Percentiles rank a stretch among this genome's conserved stretches.
phyloP scores from a whole-genome alignment of 2,113 vertebrate genomes.

The Actenoides lindsayi region DNA sequence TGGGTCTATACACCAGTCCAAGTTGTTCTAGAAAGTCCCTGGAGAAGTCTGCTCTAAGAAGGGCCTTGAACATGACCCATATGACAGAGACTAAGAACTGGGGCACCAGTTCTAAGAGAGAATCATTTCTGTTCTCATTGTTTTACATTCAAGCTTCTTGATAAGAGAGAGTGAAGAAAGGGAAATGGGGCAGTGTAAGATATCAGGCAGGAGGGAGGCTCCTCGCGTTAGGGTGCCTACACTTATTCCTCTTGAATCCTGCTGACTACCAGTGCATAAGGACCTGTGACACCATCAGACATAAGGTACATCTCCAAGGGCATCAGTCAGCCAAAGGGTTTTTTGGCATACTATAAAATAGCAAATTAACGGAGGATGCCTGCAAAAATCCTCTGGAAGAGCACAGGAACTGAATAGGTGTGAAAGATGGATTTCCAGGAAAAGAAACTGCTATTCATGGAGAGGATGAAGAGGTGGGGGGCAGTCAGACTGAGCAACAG shows the following conservation, averaged over 20 bases:
- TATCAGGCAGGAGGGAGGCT: background rate
- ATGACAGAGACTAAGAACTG: background rate
- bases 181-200: background rate
- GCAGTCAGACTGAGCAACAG: background rate
- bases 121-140: background rate
- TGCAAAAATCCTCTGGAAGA: background rate
- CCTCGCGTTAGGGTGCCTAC: background rate
- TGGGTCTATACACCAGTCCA: background rate
- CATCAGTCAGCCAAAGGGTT: background rate
- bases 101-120: background rate
- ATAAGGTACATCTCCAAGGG: background rate
- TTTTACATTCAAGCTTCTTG: background rate
- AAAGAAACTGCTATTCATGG: background rate
- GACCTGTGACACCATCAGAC: background rate
- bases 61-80: rapidly evolving
- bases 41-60: background rate
- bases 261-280: background rate
- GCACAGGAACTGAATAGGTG: background rate
- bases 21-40: background rate
- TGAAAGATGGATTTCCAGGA: background rate
- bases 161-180: background rate
- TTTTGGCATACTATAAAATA: background rate
- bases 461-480: rapidly evolving
- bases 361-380: background rate
- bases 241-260: background rate